Evolutionary conservation across 2,113 vertebrate species (phyloP).

Genomic region (Phoxinus phoxinus): DNA sequence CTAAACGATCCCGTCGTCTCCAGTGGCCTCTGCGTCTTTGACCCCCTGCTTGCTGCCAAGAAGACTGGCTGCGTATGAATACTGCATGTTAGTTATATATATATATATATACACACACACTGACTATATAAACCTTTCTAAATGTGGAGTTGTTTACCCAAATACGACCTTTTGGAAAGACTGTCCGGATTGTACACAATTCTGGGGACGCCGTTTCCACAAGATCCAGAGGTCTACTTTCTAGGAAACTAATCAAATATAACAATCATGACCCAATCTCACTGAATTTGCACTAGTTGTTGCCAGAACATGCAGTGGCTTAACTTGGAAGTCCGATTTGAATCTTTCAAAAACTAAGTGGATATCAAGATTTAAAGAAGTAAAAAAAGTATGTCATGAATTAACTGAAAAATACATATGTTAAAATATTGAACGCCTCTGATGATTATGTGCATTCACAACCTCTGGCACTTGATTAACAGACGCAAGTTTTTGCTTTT

Average conservation of each 20-base stretch:
- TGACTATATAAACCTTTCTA: background rate
- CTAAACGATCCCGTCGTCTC: background rate
- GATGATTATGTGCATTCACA: background rate
- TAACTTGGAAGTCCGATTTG: background rate
- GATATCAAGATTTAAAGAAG: background rate
- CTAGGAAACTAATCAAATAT: background rate
- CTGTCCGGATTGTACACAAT: background rate
- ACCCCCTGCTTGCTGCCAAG: background rate
- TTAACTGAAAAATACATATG: background rate
- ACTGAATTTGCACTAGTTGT: background rate
- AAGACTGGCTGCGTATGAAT: background rate
- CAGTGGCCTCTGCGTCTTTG: background rate
- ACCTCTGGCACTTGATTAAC: background rate
- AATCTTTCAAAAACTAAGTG: background rate
- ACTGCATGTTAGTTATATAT: background rate
- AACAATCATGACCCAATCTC: background rate
- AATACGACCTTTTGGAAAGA: background rate
- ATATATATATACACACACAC: background rate
- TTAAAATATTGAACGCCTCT: background rate
- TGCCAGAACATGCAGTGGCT: background rate
- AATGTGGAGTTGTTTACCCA: background rate
- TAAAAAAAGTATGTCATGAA: background rate
- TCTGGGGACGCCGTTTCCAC: background rate
- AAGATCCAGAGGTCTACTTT: background rate
- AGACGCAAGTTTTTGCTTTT: background rate